phyloP scores from a whole-genome alignment of 1,140 invertebrate species.

The Leptopilina boulardi region DNA sequence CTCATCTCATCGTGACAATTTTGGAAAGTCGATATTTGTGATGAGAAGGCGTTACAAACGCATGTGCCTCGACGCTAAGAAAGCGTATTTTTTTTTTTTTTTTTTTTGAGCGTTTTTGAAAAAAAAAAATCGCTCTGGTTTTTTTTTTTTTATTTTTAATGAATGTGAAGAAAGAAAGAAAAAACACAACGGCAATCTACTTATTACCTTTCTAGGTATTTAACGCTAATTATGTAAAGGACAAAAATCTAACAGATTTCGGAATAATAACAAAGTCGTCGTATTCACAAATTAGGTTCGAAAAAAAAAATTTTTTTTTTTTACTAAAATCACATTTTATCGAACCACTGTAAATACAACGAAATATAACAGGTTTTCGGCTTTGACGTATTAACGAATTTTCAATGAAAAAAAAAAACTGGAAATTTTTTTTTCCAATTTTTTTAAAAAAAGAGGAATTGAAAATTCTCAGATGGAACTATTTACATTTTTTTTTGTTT shows the following conservation, averaged over 20 bases:
- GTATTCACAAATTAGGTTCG: neutral
- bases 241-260: conserved; percentile 74
- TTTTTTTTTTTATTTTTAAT: conserved; percentile 21
- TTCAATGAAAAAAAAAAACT: conserved; percentile 26
- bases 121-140: conserved; percentile 27
- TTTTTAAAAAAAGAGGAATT: neutral
- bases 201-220: conserved; percentile 60
- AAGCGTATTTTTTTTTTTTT: neutral
- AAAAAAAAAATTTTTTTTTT: neutral
- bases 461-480: neutral
- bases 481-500: too few species aligned
- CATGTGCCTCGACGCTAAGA: conserved; percentile 40
- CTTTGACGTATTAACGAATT: conserved; percentile 49
- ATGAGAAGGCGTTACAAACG: conserved; percentile 60
- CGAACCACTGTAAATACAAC: conserved; percentile 43
- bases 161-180: conserved; percentile 57
- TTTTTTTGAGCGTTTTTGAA: neutral
- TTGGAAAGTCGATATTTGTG: conserved; percentile 14
- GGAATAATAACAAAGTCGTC: conserved; percentile 70
- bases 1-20: conserved; percentile 16
- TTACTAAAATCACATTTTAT: neutral
- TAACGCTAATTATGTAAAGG: conserved; percentile 68
- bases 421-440: conserved; percentile 24
- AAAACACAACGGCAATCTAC: conserved; percentile 68
- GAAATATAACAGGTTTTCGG: conserved; percentile 66